Evolutionary conservation across 2,888 invertebrate species (phyloP).

Genomic region (Cosmopolites sordidus): DNA sequence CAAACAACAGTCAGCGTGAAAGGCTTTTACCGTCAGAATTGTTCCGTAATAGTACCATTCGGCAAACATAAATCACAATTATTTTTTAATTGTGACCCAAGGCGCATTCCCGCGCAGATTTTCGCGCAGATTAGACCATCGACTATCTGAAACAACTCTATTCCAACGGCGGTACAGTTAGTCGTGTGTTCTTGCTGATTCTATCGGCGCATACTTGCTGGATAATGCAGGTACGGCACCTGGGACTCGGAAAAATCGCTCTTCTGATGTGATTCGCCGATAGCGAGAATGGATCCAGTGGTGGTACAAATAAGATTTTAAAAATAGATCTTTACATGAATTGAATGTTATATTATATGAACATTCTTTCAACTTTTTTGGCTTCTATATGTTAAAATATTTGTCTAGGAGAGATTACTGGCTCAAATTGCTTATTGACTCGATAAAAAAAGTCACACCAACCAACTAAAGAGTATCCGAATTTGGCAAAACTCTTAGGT

Average conservation of each 20-base stretch:
- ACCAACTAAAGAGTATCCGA: too few species aligned
- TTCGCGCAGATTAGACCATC: conserved; percentile 9
- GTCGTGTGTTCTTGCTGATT: conserved; percentile 18
- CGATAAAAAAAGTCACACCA: too few species aligned
- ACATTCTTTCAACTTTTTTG: too few species aligned
- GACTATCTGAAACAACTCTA: conserved; percentile 19
- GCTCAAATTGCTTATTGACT: too few species aligned
- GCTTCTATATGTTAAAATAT: too few species aligned
- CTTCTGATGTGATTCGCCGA: conserved; percentile 20
- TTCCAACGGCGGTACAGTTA: conserved; percentile 21
- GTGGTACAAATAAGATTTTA: too few species aligned
- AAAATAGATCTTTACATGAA: too few species aligned
- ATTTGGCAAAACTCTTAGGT: too few species aligned
- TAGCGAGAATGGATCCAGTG: neutral
- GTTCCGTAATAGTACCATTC: neutral
- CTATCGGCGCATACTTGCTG: conserved; percentile 20
- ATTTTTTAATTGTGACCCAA: conserved; percentile 16
- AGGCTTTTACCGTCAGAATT: neutral
- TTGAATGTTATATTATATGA: too few species aligned
- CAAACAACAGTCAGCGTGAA: neutral
- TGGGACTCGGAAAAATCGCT: conserved; percentile 16
- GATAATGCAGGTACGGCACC: conserved; percentile 23
- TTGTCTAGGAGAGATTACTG: too few species aligned
- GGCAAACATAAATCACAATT: conserved; percentile 12
- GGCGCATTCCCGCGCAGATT: conserved; percentile 15